phyloP scores from a whole-genome alignment of 2,888 invertebrate species.

The Callyntrura sp. region DNA sequence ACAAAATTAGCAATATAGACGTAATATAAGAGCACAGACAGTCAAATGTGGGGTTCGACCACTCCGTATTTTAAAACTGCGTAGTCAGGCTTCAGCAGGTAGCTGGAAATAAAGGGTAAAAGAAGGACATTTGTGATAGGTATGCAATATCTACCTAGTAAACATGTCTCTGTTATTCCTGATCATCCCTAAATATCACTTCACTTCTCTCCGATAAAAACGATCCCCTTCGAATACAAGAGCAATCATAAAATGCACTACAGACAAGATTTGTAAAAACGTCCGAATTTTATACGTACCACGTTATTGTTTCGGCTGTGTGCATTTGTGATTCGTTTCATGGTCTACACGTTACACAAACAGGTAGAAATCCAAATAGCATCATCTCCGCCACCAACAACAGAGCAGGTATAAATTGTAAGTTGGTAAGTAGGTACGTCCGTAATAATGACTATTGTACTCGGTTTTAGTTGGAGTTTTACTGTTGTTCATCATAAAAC shows the following conservation, averaged over 20 bases:
- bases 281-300: neutral
- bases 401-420: too few species aligned
- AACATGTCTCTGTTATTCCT: slow-evolving; percentile 40
- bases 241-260: slow-evolving; percentile 5
- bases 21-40: neutral
- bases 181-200: slow-evolving; percentile 1
- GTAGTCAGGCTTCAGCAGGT: neutral
- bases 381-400: too few species aligned
- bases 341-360: too few species aligned
- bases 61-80: neutral
- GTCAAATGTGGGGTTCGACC: neutral
- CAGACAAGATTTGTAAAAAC: neutral
- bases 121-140: slow-evolving; percentile 57
- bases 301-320: neutral
- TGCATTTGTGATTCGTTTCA: too few species aligned
- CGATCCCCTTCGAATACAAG: neutral
- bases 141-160: neutral
- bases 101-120: slow-evolving; percentile 56
- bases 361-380: too few species aligned
- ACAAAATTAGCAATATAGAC: too few species aligned
- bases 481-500: too few species aligned
- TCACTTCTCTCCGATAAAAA: slow-evolving; percentile 18
- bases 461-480: too few species aligned
- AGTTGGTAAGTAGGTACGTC: too few species aligned
- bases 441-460: too few species aligned